Base-by-base conservation (phyloP, 2,113 vertebrate genomes). In the Ranitomeya imitator region DNA sequence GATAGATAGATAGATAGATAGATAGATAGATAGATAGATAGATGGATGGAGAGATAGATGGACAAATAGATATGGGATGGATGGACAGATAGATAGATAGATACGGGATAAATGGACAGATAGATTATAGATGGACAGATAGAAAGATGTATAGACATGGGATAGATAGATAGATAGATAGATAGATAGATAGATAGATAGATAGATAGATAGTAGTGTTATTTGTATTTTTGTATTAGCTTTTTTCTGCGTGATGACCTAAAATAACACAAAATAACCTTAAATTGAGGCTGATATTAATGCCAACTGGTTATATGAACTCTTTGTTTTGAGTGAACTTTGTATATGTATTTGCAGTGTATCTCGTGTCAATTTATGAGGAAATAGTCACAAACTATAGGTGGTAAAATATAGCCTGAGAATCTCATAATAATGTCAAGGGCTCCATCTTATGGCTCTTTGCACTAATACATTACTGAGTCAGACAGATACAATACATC, bases 391-490 rank as follows among this genome's bases (percentile, higher is more conserved):
- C n/a, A 54, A 52, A 83, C 19, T 84, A 77, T 65, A 88, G 71
- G 80, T 88, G 81, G 78, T 54, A 77, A 57, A 19, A 65, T 55
- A 63, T 54, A 65, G 57, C 7, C 16, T 67, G n/a, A n/a, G 26
- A 82, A 16, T 57, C 76, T 23, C 71, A 88, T 77, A 88, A 54
- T 88, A 84, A 89, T 89, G 73, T 89, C 65, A 89, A 89, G 87
- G 87, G 87, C 87, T 89, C 87, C 87, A 89, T 89, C 87, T 89
- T 89, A 89, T 89, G 87, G 87, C 83, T 79, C 55, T 63, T 85
- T 14, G 65, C 26, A 89, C 87, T 85, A 89, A 71, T 85, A 85
- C 87, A 89, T 61, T 23, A 26, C 19, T 63, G 37, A 55, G 59
- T 63, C 23, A 84, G 37, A 81, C 79, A 74, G 52, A 76, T 57